Evolutionary conservation across 2,113 vertebrate species (phyloP).

Genomic region (Platysternon megacephalum): DNA sequence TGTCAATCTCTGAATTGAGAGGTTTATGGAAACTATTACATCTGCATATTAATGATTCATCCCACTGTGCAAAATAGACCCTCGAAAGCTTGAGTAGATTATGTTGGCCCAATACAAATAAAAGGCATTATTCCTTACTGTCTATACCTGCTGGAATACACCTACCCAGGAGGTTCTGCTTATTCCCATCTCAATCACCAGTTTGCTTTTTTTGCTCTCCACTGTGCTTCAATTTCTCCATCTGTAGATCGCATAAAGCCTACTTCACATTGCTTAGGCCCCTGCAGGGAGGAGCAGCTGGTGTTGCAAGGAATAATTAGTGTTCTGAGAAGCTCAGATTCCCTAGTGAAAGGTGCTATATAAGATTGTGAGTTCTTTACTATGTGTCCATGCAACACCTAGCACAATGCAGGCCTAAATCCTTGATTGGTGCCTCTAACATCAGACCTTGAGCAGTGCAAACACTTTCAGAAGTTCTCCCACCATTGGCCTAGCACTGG

Average conservation of each 20-base stretch:
- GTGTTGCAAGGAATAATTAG: neutral
- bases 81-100: no score
- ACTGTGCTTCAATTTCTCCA: neutral
- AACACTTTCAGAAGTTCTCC: neutral
- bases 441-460: neutral
- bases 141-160: neutral
- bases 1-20: neutral
- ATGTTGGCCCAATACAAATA: neutral
- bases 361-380: fast-evolving
- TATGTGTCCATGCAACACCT: neutral
- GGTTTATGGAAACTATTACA: neutral
- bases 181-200: neutral
- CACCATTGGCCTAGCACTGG: neutral
- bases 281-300: neutral
- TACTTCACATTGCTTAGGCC: neutral
- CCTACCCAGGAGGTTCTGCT: neutral
- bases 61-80: neutral
- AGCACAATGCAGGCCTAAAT: neutral
- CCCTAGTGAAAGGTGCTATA: neutral
- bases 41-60: neutral
- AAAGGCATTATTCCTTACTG: neutral
- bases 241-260: neutral
- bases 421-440: neutral
- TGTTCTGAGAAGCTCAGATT: neutral
- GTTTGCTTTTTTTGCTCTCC: neutral